A percentile compares a stretch with the other conserved stretches of the same genome.
Evolutionary conservation across 2,113 vertebrate genomes (phyloP).

Genomic region (Lophochroa leadbeateri): DNA sequence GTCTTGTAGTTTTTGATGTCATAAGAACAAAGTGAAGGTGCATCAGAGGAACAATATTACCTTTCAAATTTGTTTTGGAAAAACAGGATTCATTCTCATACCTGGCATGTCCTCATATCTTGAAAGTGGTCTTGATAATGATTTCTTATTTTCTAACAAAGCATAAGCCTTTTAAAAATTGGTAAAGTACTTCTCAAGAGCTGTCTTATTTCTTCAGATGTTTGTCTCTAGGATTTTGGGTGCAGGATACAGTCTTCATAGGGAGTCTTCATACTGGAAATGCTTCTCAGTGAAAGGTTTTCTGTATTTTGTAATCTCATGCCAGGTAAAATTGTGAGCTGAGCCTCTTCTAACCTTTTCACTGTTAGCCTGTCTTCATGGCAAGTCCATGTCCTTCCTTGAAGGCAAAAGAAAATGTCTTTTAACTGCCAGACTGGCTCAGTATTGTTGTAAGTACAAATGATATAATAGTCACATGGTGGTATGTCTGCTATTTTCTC

Average conservation of each 20-base stretch:
- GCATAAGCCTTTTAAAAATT: not conserved
- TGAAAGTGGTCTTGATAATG: not conserved
- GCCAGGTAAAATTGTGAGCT: not conserved
- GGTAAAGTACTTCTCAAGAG: not conserved
- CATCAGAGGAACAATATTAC: not conserved
- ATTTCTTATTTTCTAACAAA: not conserved
- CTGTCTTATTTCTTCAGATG: not conserved
- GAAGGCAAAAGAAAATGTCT: constrained; percentile 36
- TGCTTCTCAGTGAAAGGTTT: not conserved
- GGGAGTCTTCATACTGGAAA: not conserved
- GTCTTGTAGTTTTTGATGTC: not conserved
- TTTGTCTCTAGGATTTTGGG: not conserved
- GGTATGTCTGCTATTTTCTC: constrained; percentile 16
- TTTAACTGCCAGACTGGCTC: constrained; percentile 31
- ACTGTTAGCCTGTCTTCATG: not conserved
- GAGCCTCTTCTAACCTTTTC: not conserved
- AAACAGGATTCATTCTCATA: not conserved
- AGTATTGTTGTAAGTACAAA: not conserved
- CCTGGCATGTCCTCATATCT: not conserved
- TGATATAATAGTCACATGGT: constrained; percentile 36
- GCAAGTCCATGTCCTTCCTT: not conserved
- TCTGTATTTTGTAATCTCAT: not conserved
- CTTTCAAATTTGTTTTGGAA: not conserved
- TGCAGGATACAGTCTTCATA: not conserved
- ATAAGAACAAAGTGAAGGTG: not conserved